Percentiles rank a stretch among this genome's conserved stretches.
These are phyloP conservation scores for Rallus limicola DNA, from an alignment of 2,113 vertebrate species.

Conservation along the genomic window DNA sequence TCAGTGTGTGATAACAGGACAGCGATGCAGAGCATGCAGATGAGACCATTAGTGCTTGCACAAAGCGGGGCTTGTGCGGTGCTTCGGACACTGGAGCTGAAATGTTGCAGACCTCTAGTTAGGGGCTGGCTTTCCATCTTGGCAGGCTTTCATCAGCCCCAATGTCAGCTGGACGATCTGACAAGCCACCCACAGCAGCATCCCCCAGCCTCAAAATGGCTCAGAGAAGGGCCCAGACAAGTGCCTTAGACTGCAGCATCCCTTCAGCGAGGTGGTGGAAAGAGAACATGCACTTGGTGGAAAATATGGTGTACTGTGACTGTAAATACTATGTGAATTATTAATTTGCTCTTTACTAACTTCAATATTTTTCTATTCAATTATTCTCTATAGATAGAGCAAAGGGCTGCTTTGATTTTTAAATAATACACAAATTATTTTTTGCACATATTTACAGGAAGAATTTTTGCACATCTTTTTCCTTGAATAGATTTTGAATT, in stretches of 20 bases:
- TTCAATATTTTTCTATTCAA: constrained; percentile 52
- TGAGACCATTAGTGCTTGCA: background rate
- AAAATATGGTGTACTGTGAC: background rate
- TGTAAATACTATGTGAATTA: constrained; percentile 50
- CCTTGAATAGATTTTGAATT: constrained; percentile 53
- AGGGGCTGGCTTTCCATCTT: background rate
- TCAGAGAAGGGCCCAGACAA: background rate
- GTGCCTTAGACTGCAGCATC: background rate
- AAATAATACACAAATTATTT: constrained; percentile 50
- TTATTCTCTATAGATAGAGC: constrained; percentile 38
- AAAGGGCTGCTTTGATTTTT: constrained; percentile 30
- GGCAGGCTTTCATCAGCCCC: background rate
- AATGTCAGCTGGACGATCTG: background rate
- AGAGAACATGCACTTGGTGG: background rate
- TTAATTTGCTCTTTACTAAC: constrained; percentile 54
- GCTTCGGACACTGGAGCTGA: background rate
- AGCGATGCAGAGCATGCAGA: background rate
- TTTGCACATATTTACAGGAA: constrained; percentile 48
- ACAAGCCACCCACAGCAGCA: background rate
- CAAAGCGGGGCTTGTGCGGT: background rate
- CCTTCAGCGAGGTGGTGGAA: fast-evolving
- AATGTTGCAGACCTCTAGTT: background rate
- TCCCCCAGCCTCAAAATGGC: background rate
- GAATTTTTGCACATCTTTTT: constrained; percentile 27
- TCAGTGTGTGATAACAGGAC: background rate